These are phyloP conservation scores for Zosterops japonicus DNA, from an alignment of 2,113 vertebrate genomes.

Conservation along the genomic window DNA sequence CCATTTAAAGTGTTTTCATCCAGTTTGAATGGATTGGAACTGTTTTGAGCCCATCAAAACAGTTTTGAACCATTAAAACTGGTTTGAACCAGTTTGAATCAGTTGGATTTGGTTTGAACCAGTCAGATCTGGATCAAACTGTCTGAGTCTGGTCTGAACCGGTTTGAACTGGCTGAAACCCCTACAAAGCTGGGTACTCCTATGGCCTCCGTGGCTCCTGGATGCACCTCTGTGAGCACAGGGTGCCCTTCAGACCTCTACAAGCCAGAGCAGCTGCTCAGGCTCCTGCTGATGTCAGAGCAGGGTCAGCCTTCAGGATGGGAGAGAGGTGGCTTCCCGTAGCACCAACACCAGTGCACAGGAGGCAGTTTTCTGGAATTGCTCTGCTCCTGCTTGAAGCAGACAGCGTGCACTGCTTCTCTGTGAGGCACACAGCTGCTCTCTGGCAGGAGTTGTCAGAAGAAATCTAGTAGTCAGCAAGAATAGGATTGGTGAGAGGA, in stretches of 20 bases:
- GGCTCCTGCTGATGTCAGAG: neutral
- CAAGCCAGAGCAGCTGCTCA: neutral
- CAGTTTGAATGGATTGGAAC: neutral
- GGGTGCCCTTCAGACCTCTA: too few relatives aligned
- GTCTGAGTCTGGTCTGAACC: neutral
- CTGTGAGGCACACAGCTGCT: neutral
- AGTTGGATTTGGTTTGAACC: neutral
- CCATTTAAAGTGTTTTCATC: neutral
- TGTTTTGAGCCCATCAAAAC: neutral
- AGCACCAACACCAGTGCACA: neutral
- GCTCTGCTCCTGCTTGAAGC: neutral
- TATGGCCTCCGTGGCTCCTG: neutral
- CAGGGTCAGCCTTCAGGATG: neutral
- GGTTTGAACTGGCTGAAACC: too few relatives aligned
- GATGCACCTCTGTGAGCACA: neutral
- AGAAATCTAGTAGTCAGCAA: neutral
- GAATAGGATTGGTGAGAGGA: neutral
- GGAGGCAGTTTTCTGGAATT: neutral
- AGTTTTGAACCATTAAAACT: neutral
- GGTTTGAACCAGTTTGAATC: neutral
- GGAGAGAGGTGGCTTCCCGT: neutral
- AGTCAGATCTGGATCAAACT: neutral
- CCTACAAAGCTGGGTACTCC: neutral
- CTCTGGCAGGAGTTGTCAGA: neutral
- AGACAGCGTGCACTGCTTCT: fast-evolving